Conservation (phyloP, 2,113 vertebrate species). For the Notothenia rossii region DNA sequence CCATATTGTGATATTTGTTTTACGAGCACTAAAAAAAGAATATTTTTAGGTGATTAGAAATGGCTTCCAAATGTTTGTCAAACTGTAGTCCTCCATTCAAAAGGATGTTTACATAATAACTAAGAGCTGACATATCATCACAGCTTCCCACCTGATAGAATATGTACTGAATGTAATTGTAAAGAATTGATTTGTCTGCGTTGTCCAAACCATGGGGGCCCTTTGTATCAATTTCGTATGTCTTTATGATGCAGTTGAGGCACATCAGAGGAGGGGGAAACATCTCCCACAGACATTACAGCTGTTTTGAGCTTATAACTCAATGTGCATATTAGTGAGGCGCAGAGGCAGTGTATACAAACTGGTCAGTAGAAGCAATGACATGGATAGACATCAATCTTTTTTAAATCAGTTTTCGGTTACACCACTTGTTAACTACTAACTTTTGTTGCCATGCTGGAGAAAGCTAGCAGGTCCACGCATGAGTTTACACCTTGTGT, state of each 20-base stretch:
- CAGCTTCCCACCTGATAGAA: not conserved
- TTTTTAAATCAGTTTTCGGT: not conserved
- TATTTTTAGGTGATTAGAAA: not conserved
- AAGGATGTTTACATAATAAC: conserved; percentile 9
- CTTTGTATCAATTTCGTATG: not conserved
- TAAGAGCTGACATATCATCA: not conserved
- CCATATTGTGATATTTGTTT: no score
- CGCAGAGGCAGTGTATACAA: no score
- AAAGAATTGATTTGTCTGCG: conserved; percentile 4
- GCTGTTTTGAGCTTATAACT: not conserved
- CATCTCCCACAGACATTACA: not conserved
- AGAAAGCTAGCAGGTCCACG: not conserved
- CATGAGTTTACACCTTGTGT: not conserved
- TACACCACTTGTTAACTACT: not conserved
- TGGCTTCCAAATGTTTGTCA: not conserved
- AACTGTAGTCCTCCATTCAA: conserved; percentile 1
- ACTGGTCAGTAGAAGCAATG: not conserved
- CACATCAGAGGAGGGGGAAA: not conserved
- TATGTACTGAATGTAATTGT: conserved; percentile 8
- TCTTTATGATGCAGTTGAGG: not conserved
- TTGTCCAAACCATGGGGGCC: not conserved
- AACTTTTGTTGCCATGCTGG: not conserved
- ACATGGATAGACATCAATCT: not conserved
- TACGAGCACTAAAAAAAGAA: not conserved
- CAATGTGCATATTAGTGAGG: not conserved